Conservation (phyloP, 1,140 invertebrate species). For the Nasonia giraulti region DNA sequence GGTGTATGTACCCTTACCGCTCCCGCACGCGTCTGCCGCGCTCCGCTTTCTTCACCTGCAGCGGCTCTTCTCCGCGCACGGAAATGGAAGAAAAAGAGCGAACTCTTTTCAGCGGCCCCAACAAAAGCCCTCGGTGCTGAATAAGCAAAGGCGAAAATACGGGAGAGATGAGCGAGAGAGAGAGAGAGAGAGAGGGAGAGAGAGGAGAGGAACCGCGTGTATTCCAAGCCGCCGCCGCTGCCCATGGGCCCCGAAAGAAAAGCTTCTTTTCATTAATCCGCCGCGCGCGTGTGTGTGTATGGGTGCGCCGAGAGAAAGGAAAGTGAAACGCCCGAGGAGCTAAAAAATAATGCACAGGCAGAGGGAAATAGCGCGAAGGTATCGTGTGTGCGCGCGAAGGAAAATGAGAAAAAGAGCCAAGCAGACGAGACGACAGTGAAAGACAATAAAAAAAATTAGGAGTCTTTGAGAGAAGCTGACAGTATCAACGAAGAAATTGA, state of each 20-base stretch:
- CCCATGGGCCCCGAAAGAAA: conserved; percentile 15
- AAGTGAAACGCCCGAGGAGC: neutral
- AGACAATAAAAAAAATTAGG: conserved; percentile 16
- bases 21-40: neutral
- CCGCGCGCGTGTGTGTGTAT: neutral
- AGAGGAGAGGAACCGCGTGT: neutral
- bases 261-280: conserved; percentile 16
- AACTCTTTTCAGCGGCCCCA: conserved; percentile 10
- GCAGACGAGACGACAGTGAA: neutral
- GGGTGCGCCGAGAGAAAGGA: neutral
- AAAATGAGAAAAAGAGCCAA: conserved; percentile 21
- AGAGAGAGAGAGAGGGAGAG: too few species aligned
- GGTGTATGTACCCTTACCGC: too few species aligned
- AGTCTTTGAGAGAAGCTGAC: neutral
- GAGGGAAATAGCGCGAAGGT: neutral
- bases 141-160: conserved; percentile 4
- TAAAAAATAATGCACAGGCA: conserved; percentile 10
- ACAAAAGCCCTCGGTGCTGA: neutral
- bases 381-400: neutral
- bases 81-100: neutral
- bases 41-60: conserved; percentile 1
- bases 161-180: neutral
- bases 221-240: neutral
- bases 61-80: neutral
- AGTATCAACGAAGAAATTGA: conserved; percentile 39